A percentile compares a stretch with the other conserved stretches of the same genome.
Conservation (phyloP, 23 tunicate genomes). For the Phallusia fumigata region DNA sequence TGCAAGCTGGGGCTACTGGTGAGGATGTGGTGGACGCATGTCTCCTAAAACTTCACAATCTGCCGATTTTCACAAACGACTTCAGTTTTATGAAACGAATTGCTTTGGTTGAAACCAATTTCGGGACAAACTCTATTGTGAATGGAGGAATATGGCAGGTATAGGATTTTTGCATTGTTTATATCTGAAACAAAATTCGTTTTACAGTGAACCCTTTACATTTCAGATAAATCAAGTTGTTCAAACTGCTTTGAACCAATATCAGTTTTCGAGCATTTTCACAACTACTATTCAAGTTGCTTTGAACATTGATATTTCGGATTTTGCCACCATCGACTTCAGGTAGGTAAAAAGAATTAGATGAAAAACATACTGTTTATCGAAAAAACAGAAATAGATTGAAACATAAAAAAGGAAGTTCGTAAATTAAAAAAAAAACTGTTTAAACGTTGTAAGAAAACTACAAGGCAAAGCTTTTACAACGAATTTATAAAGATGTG, state of each 20-base stretch:
- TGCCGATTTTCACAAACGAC: constrained; percentile 27
- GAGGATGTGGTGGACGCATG: constrained; percentile 42
- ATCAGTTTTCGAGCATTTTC: background rate
- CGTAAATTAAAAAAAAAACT: background rate
- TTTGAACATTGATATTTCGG: background rate
- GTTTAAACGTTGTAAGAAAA: too few relatives aligned
- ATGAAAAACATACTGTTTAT: too few relatives aligned
- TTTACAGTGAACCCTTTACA: too few relatives aligned
- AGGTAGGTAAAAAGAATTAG: too few relatives aligned
- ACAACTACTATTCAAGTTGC: background rate
- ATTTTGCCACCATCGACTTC: background rate
- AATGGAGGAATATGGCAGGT: constrained; percentile 59
- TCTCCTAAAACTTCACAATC: constrained; percentile 25
- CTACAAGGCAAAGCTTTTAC: too few relatives aligned
- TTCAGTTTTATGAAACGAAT: constrained; percentile 41
- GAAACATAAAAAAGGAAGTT: too few relatives aligned
- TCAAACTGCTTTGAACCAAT: background rate
- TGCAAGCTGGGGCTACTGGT: constrained; percentile 34
- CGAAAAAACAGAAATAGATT: too few relatives aligned
- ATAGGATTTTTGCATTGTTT: background rate
- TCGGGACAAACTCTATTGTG: constrained; percentile 23
- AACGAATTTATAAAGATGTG: too few relatives aligned
- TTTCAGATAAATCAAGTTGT: background rate
- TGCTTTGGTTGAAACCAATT: constrained; percentile 42
- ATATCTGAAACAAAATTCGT: background rate